Conservation (phyloP, 2,797 vertebrate species). For the Poecilia velifera region DNA sequence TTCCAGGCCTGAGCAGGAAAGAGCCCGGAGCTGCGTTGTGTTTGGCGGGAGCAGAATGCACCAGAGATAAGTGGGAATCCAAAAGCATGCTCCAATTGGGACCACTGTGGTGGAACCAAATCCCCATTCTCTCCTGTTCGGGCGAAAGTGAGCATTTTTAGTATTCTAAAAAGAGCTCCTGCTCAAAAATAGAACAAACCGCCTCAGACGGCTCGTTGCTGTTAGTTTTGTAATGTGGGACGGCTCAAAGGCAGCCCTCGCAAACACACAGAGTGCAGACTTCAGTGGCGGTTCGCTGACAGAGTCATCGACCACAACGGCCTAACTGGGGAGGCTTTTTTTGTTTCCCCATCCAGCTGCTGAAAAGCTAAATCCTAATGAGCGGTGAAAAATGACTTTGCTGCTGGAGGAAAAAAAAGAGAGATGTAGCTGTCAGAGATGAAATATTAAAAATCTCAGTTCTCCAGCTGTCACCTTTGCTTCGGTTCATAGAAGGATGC, state of each 20-base stretch:
- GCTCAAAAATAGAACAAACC: slow-evolving; percentile 51
- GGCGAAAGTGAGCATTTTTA: slow-evolving; percentile 25
- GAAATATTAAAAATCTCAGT: slow-evolving; percentile 74
- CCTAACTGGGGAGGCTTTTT: slow-evolving; percentile 62
- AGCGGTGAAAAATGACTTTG: slow-evolving; percentile 64
- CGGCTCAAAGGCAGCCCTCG: slow-evolving; percentile 18
- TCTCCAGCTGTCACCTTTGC: slow-evolving; percentile 70
- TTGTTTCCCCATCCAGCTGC: slow-evolving; percentile 57
- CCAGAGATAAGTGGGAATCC: slow-evolving; percentile 67
- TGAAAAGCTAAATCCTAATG: slow-evolving; percentile 61
- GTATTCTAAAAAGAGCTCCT: slow-evolving; percentile 50
- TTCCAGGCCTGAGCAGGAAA: slow-evolving; percentile 62
- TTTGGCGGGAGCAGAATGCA: slow-evolving; percentile 65
- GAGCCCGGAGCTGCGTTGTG: slow-evolving; percentile 69
- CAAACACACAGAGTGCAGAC: slow-evolving; percentile 17
- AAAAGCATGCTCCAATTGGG: slow-evolving; percentile 58
- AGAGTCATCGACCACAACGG: slow-evolving; percentile 39
- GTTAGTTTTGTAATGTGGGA: slow-evolving; percentile 14
- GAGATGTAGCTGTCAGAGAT: slow-evolving; percentile 56
- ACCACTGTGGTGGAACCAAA: slow-evolving; percentile 54
- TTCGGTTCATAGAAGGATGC: slow-evolving; percentile 44
- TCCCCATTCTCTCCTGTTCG: slow-evolving; percentile 40
- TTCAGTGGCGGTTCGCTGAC: slow-evolving; percentile 34
- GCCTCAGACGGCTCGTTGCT: slow-evolving; percentile 30
- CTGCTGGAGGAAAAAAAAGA: slow-evolving; percentile 32